These are phyloP conservation scores for Hirtodrosophila confusa DNA, from an alignment of 2,888 invertebrate genomes.

Conservation along the genomic window DNA sequence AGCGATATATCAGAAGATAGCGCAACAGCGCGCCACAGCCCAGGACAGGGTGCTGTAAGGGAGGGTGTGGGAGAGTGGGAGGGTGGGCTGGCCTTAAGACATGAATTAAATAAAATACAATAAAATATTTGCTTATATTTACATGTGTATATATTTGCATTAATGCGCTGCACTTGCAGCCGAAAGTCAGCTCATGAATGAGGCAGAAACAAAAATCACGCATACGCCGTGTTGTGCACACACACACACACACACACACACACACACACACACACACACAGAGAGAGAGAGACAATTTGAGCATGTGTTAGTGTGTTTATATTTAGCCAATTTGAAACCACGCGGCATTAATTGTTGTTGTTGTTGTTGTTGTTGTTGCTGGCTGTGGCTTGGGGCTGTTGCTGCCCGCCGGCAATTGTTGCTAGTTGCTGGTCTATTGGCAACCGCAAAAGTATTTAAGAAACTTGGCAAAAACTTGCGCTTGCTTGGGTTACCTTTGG, in stretches of 20 bases:
- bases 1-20: slow-evolving; percentile 76
- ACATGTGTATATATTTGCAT: slow-evolving; percentile 40
- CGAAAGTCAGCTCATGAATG: slow-evolving; percentile 39
- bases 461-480: slow-evolving; percentile 62
- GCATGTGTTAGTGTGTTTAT: slow-evolving; percentile 33
- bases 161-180: slow-evolving; percentile 36
- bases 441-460: slow-evolving; percentile 76
- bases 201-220: slow-evolving; percentile 51
- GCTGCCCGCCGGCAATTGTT: slow-evolving; percentile 17
- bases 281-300: slow-evolving; percentile 1
- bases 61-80: neutral
- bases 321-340: slow-evolving; percentile 56
- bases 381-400: slow-evolving; percentile 25
- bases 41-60: neutral
- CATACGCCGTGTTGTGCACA: slow-evolving; percentile 59
- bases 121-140: slow-evolving; percentile 7
- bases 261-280: slow-evolving; percentile 16
- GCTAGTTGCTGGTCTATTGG: slow-evolving; percentile 17
- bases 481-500: slow-evolving; percentile 33
- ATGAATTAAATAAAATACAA: slow-evolving; percentile 43
- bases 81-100: slow-evolving; percentile 45
- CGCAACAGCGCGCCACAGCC: slow-evolving; percentile 16
- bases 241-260: slow-evolving; percentile 4
- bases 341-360: slow-evolving; percentile 63
- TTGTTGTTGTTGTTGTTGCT: slow-evolving; percentile 26